phyloP scores from a whole-genome alignment of 1,140 invertebrate genomes.

The Gerris buenoi region DNA sequence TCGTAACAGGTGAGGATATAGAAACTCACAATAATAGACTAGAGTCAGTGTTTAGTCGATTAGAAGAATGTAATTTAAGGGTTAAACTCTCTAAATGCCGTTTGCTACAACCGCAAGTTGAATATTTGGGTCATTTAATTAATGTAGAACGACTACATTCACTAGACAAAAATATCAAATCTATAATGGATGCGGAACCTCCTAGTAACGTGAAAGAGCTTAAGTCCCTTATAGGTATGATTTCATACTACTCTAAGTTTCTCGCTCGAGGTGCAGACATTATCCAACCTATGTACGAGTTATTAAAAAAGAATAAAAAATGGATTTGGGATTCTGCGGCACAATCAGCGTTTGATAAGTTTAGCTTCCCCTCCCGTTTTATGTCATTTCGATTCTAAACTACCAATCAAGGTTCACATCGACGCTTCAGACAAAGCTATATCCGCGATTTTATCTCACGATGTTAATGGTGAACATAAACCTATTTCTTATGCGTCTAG shows the following conservation, averaged over 20 bases:
- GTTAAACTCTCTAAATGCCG: slow-evolving; percentile 7
- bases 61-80: neutral
- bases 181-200: neutral
- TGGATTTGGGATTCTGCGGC: no score
- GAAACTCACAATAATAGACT: slow-evolving; percentile 3
- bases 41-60: neutral
- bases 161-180: slow-evolving; percentile 2
- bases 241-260: slow-evolving; percentile 18
- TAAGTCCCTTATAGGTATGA: slow-evolving; percentile 15
- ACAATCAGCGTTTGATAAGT: no score
- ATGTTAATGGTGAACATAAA: no score
- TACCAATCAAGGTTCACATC: no score
- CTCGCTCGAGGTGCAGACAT: slow-evolving; percentile 10
- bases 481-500: no score
- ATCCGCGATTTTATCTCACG: no score
- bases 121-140: slow-evolving; percentile 7
- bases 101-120: neutral
- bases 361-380: no score
- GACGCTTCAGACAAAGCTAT: no score
- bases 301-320: slow-evolving; percentile 14
- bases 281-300: slow-evolving; percentile 12
- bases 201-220: neutral
- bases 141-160: slow-evolving; percentile 3
- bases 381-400: no score
- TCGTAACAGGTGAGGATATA: neutral